phyloP scores from a whole-genome alignment of 1,140 invertebrate genomes.

The Meloidogyne exigua region DNA sequence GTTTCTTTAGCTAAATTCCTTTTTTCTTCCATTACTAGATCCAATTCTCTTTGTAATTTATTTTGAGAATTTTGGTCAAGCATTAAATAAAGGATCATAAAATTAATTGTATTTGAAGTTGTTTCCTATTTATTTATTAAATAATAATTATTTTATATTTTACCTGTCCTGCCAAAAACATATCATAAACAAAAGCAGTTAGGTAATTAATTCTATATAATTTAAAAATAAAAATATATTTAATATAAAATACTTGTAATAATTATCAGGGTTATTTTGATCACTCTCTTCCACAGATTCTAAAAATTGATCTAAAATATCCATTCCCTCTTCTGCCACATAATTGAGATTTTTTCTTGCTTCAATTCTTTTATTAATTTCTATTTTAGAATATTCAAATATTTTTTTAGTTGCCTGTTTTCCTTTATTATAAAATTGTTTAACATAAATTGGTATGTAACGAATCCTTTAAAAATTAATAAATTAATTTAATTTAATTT shows the following conservation, averaged over 20 bases:
- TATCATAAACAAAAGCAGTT: slow-evolving; percentile 12
- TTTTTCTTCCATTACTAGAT: slow-evolving; percentile 31
- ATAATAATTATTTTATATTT: not conserved
- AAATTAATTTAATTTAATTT: too few relatives aligned
- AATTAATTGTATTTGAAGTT: slow-evolving; percentile 77
- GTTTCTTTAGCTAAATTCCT: not conserved
- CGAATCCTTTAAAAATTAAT: slow-evolving; percentile 8
- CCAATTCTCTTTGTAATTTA: slow-evolving; percentile 40
- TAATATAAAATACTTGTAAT: slow-evolving; percentile 1
- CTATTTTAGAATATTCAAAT: slow-evolving; percentile 14
- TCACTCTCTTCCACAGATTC: slow-evolving; percentile 6
- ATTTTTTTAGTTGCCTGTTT: not conserved
- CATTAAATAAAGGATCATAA: slow-evolving; percentile 74
- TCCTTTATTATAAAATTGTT: slow-evolving; percentile 18
- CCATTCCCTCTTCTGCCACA: slow-evolving; percentile 7
- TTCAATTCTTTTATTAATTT: slow-evolving; percentile 20
- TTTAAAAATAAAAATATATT: not conserved
- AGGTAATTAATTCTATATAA: slow-evolving; percentile 5
- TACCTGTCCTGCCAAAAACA: slow-evolving; percentile 27
- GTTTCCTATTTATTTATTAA: slow-evolving; percentile 71
- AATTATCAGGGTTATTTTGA: slow-evolving; percentile 2
- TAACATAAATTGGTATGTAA: slow-evolving; percentile 10
- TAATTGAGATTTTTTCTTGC: slow-evolving; percentile 1
- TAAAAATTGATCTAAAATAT: slow-evolving; percentile 25
- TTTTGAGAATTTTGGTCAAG: slow-evolving; percentile 28